phyloP scores from a whole-genome alignment of 1,140 invertebrate genomes.

The Bombus confusus region DNA sequence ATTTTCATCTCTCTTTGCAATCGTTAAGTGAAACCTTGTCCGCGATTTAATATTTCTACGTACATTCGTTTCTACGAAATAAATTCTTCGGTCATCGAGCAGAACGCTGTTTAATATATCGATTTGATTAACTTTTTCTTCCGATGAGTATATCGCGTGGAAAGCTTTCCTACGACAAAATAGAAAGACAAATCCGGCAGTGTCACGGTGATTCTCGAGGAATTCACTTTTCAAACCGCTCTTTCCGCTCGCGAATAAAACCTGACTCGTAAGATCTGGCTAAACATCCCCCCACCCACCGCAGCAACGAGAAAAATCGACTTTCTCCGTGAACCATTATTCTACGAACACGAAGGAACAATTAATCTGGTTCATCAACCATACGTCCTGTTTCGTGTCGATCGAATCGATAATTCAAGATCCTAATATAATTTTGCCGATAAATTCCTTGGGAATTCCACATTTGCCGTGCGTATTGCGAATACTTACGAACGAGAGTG shows the following conservation, averaged over 20 bases:
- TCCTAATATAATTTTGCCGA: too few relatives aligned
- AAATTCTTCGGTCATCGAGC: neutral
- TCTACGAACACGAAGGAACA: neutral
- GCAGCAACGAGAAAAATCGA: neutral
- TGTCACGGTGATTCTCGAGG: neutral
- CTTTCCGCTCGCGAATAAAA: neutral
- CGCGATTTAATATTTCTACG: too few relatives aligned
- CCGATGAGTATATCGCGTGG: neutral
- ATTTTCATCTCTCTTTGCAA: neutral
- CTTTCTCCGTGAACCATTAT: neutral
- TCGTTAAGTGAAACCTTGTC: too few relatives aligned
- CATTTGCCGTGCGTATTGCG: too few relatives aligned
- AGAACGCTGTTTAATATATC: neutral
- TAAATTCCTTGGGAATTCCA: too few relatives aligned
- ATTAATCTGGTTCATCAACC: neutral
- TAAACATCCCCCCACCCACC: neutral
- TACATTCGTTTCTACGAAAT: neutral
- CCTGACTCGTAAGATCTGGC: neutral
- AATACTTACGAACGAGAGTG: too few relatives aligned
- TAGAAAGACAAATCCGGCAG: too few relatives aligned
- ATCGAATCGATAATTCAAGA: neutral
- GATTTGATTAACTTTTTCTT: neutral
- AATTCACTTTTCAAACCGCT: slow-evolving; percentile 10
- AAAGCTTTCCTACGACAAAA: neutral
- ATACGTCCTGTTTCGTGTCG: neutral